Base-by-base conservation (phyloP, 2,113 vertebrate genomes). In the Lepisosteus osseus region DNA sequence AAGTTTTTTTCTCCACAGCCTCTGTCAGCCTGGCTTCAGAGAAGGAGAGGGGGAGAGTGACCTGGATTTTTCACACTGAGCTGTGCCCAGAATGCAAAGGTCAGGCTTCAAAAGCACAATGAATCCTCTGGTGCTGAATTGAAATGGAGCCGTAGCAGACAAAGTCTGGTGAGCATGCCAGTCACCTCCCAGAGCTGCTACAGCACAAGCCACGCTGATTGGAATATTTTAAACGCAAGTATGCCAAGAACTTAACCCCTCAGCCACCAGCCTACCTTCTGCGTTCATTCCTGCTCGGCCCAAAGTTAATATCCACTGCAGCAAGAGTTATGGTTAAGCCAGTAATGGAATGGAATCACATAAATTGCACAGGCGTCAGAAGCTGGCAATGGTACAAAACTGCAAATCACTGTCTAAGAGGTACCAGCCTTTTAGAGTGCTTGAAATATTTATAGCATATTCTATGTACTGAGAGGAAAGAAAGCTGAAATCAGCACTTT, bases 121-220 rank as follows among this genome's bases (percentile, higher is more conserved):
- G 29, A 71, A 67, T 56, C 68, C 59, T 56, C 44, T 63, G 66
- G 68, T n/a, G n/a, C 67, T 59, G 13, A 68, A 47, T 69, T 74
- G 61, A 70, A 69, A 71, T 57, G 40, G 56, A 74, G 41, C 66
- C 67, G 3, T 5, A 63, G 57, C 55, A 45, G 15, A 54, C 55
- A 55, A 57, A 67, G 71, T 66, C 56, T 59, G 13, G 29, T 47
- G 43, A 43, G 56, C 57, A n/a, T 41, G 65, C 41, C 66, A 67
- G 57, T 51, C 67, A 74, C 63, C 54, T 57, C 47, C 47, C 47
- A 5, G 47, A 51, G 47, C 9, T 45, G 41, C 69, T 79, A 17
- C 74, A 73, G 78, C 74, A 73, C 56, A 29, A 65, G 55, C 71
- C 43, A 71, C 71, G 77, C 72, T 75, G 62, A 78, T 71, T 67